phyloP scores from a whole-genome alignment of 2,113 vertebrate genomes.

The Petroica traversi region DNA sequence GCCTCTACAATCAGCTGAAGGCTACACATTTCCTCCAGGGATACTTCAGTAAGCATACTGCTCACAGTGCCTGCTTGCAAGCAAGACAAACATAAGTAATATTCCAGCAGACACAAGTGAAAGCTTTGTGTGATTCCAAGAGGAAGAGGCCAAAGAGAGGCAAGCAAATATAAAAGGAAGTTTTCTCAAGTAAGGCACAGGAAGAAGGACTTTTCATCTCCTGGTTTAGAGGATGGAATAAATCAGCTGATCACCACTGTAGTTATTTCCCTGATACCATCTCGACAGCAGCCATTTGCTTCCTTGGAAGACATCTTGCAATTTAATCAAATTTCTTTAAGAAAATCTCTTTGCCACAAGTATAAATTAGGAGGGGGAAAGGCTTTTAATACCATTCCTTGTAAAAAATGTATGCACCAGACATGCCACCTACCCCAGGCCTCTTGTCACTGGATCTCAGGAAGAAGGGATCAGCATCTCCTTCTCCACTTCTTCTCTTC shows the following conservation, averaged over 20 bases:
- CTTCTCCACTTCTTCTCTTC: neutral
- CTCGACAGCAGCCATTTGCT: neutral
- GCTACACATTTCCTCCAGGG: neutral
- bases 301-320: neutral
- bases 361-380: neutral
- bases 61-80: neutral
- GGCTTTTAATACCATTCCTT: neutral
- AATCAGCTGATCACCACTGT: neutral
- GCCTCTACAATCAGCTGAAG: neutral
- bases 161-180: neutral
- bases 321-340: neutral
- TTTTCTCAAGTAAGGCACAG: neutral
- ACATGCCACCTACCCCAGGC: neutral
- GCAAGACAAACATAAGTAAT: neutral
- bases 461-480: neutral
- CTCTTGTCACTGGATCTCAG: neutral
- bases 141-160: neutral
- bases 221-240: neutral
- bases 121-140: neutral
- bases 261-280: neutral
- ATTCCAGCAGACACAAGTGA: neutral
- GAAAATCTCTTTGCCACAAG: neutral
- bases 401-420: neutral
- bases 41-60: neutral
- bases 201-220: neutral